These are phyloP conservation scores for Nebria brevicollis DNA, from an alignment of 2,888 invertebrate genomes.

Conservation along the genomic window DNA sequence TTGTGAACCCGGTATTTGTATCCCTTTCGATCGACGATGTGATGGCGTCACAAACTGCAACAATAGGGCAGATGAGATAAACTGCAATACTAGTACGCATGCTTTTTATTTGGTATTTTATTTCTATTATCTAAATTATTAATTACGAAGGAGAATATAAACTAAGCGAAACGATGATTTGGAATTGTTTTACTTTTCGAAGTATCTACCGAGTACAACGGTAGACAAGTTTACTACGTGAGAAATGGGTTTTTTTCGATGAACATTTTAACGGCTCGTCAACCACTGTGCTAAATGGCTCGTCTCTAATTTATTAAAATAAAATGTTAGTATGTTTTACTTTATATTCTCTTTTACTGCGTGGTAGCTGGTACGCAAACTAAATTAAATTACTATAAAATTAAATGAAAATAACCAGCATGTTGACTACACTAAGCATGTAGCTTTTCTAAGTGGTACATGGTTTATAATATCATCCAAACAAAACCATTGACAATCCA, in stretches of 20 bases:
- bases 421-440: slow-evolving; percentile 1
- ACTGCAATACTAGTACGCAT: slow-evolving; percentile 61
- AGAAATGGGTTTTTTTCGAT: too few species aligned
- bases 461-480: neutral
- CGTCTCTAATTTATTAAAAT: too few species aligned
- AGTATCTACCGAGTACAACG: too few species aligned
- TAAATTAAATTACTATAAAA: neutral
- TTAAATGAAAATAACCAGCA: neutral
- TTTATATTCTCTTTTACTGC: neutral
- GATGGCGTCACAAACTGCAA: slow-evolving; percentile 68
- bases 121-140: neutral
- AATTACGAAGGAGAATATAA: neutral
- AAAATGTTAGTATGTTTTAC: neutral
- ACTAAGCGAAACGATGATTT: neutral
- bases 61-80: slow-evolving; percentile 69
- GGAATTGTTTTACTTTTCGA: too few species aligned
- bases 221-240: too few species aligned
- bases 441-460: neutral
- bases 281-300: too few species aligned
- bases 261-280: too few species aligned
- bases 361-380: neutral
- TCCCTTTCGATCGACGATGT: slow-evolving; percentile 67
- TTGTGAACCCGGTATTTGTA: slow-evolving; percentile 74
- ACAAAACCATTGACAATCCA: neutral
- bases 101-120: slow-evolving; percentile 18